A percentile compares a stretch with the other conserved stretches of the same genome.
Evolutionary conservation across 2,113 vertebrate species (phyloP).

Genomic region (Corythaeola cristata): DNA sequence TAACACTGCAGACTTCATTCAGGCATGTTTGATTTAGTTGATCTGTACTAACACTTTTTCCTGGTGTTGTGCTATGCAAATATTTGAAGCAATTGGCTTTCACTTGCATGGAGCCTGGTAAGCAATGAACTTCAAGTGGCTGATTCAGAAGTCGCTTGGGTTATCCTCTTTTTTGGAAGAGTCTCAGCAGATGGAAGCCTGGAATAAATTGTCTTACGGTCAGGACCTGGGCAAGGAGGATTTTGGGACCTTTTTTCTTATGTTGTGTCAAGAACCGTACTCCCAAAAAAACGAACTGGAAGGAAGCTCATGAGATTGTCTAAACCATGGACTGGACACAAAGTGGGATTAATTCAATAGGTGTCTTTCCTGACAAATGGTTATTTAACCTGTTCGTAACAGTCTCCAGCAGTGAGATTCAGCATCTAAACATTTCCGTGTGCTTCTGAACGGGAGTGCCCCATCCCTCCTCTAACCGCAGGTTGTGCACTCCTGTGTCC

Average conservation of each 20-base stretch:
- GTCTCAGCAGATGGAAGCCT: neutral
- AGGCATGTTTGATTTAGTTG: neutral
- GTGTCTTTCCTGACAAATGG: neutral
- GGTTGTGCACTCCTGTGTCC: neutral
- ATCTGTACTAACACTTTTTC: neutral
- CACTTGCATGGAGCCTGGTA: neutral
- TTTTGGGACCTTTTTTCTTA: neutral
- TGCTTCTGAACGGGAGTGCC: accelerated
- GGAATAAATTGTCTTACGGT: neutral
- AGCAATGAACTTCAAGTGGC: neutral
- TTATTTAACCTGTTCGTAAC: neutral
- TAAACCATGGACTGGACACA: neutral
- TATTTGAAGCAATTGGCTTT: neutral
- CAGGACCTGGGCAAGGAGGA: neutral
- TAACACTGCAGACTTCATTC: neutral
- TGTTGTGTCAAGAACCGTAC: neutral
- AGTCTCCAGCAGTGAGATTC: neutral
- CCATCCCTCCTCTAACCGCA: neutral
- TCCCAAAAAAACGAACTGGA: neutral
- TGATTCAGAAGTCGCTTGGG: neutral
- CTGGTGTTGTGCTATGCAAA: accelerated
- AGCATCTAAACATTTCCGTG: neutral
- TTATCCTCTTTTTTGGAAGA: neutral
- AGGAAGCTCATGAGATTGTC: neutral
- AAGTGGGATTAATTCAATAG: neutral